Evolutionary conservation across 2,797 vertebrate species (phyloP), one percentile per base, ranked within the genome.

Genomic region (Epinephelus coioides): DNA sequence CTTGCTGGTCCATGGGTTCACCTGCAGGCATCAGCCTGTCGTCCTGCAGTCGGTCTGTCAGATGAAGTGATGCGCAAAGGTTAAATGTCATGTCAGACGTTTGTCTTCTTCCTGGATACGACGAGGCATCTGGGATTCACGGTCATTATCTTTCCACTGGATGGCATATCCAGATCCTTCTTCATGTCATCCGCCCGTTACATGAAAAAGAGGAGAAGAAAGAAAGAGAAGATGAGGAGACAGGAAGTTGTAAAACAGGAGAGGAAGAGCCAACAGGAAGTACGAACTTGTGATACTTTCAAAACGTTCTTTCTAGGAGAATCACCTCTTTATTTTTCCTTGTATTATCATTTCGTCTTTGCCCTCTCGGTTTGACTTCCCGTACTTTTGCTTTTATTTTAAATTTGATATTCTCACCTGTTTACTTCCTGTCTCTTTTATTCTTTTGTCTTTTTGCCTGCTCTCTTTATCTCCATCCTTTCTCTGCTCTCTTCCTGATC

Each of bases 51-150:
- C 19, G 34, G 12, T 69, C 60, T 49, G 69, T 72, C 71, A 27
- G 21, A 67, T 38, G 73, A 79, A 49, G 67, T 17, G 76, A 75
- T 13, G 3, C 38, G 34, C 23, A 53, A 23, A 82, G 64, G 78
- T 73, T 13, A 44, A 78, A 71, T 51, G 73, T 89, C 88, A 89
- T 90, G 80, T 89, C 85, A 87, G 80, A 78, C 14, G n/a, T 56
- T 55, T 17, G 30, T 79, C 53, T 71, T 75, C 59, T 47, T 75
- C 67, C 53, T 40, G 51, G 62, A 70, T 5, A 13, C 44, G 1
- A 5, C 0, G 57, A 81, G 49, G 18, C 40, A 2, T 44, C 61
- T 43, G 46, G 38, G 63, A 61, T 69, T 68, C 71, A 44, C 5
- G 14, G 1, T 17, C 43, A 12, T 27, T n/a, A 30, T 68, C 30